Evolutionary conservation across 2,797 vertebrate genomes (phyloP), one percentile per base, ranked within the genome.

Genomic region (Pangasius mekongensis): DNA sequence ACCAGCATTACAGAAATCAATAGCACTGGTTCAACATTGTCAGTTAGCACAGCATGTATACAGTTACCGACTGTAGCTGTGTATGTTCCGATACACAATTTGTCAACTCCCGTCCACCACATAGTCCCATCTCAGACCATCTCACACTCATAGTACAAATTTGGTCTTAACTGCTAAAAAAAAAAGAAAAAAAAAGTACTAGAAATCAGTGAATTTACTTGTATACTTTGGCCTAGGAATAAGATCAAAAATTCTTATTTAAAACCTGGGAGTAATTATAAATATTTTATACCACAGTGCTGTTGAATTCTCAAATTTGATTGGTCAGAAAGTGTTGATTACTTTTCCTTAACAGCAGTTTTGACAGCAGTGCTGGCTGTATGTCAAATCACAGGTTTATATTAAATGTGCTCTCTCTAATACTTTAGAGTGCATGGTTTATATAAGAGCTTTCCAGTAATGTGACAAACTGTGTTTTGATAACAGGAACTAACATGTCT

Each of bases 1-100:
- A 66, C 87, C 82, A 69, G 89, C 91, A 86, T 90, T 36, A 58
- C 36, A 84, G 82, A 86, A 94, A 95, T 95, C 94, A 90, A 93
- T 95, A 88, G 83, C 39, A 71, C 78, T 83, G 89, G 86, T 91
- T 69, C 88, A 80, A 67, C 86, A 83, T 86, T 36, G 83, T 90
- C 88, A 89, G 93, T 94, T 93, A 91, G 93, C 90, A 92, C 85
- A 91, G 92, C 88, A 91, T 92, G 88, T 27, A 91, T 91, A 86
- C 69, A 90, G 43, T 43, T 20, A 3, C 6, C 22, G 1, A 14
- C 14, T 20, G 16, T 60, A 83, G 22, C 39, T 83, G 9, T 66
- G 16, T 64, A 20, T 66, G 18, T 27, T 64, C 36, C 33, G n/a
- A 30, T 33, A 18, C 62, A 49, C 6, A n/a, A 64, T 43, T 82